Base-by-base conservation (phyloP, 1,140 invertebrate genomes). In the Drosophila orosa region DNA sequence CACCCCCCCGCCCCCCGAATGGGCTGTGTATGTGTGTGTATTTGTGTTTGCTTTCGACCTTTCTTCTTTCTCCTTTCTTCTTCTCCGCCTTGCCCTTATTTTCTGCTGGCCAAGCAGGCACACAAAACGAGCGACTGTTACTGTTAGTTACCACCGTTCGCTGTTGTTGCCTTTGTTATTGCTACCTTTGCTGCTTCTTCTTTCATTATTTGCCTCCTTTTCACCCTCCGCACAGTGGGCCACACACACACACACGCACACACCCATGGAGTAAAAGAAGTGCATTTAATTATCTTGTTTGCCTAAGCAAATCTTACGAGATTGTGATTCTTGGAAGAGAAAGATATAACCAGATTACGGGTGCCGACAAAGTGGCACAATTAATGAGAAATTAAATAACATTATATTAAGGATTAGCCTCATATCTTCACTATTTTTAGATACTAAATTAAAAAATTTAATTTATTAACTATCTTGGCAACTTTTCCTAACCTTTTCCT, bases 31-130 rank as follows among this genome's bases (percentile, higher is more conserved):
- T 50, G 15, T 47, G n/a, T 27, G 8, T 77, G 56, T 67, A 63
- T 48, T n/a, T 74, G 68, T 60, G 63, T 73, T 87, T 87, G 83
- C 83, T 86, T 83, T 87, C 83, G 84, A 87, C 83, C 83, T 87
- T 87, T 87, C 83, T 84, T 84, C 77, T 83, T 74, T 67, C 81
- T 82, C 74, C 80, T 73, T 69, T 63, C 71, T 75, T 57, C 47
- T 58, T 56, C 61, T 58, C 62, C 74, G 74, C 66, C 75, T 77
- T 87, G 83, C 83, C 83, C 83, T 89, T 87, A 89, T 87, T 87
- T 83, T 59, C 52, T 81, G 54, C 63, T 68, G 52, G 78, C 68
- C 68, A 62, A 63, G 55, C 60, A 54, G 31, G 31, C 73, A 67
- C 45, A 73, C 76, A 74, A 84, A 74, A 73, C 61, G 72, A 76